Evolutionary conservation across 2,888 invertebrate genomes (phyloP).

Genomic region (Mactromeris polynyma): DNA sequence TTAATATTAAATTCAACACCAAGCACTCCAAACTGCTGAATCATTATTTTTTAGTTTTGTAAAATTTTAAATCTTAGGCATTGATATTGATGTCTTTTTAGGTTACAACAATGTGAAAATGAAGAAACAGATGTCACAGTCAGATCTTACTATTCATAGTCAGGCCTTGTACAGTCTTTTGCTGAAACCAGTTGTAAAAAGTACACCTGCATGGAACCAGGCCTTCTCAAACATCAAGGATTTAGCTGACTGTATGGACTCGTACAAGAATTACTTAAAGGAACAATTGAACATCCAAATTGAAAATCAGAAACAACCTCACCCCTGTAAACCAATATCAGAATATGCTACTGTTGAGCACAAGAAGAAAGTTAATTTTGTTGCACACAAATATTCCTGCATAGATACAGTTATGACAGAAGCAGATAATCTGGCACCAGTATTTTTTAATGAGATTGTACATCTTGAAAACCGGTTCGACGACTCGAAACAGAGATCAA

Average conservation of each 20-base stretch:
- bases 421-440: not conserved
- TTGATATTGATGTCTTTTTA: no score
- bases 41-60: no score
- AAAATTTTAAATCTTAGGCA: no score
- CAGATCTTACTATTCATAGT: conserved; percentile 43
- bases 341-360: not conserved
- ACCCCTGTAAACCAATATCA: not conserved
- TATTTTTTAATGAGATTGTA: conserved; percentile 53
- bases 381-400: not conserved
- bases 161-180: conserved; percentile 56
- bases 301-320: not conserved
- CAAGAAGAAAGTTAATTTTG: not conserved
- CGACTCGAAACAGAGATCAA: not conserved
- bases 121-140: conserved; percentile 19
- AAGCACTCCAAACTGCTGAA: no score
- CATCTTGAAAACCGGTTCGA: conserved; percentile 29
- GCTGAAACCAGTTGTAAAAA: conserved; percentile 39
- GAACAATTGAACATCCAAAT: not conserved
- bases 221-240: not conserved
- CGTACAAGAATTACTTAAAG: conserved; percentile 5
- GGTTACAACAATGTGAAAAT: conserved; percentile 31
- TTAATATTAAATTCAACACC: no score
- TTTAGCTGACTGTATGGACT: conserved; percentile 1
- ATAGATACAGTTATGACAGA: not conserved
- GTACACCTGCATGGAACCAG: not conserved